Base-by-base conservation (phyloP, 1,140 invertebrate genomes). In the Drosophila insularis region DNA sequence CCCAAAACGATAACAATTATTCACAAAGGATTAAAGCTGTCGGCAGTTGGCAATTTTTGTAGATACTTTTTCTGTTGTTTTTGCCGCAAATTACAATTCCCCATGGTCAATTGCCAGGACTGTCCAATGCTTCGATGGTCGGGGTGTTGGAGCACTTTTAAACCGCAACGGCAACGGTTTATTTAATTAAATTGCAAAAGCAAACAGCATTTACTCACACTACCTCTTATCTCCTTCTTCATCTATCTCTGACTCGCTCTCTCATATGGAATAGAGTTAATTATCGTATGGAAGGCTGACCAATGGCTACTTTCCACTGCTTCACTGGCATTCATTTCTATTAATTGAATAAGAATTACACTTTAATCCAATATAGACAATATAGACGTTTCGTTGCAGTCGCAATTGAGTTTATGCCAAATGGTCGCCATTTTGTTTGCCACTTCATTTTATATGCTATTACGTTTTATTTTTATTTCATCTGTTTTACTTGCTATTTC, bases 1-100 rank as follows among this genome's bases (percentile, higher is more conserved):
- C 65, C 80, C 76, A 64, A 87, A 89, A 84, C 84, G 70, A 87
- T 89, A 84, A 80, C 85, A 80, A 89, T 89, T 89, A 89, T 84
- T 89, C 84, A 87, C 84, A 82, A 84, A 79, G 84, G 84, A 84
- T 89, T 89, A 84, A 63, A 78, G 77, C 71, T 89, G 84, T 89
- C 75, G 84, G 67, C 84, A 87, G 77, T 80, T 89, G 84, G 72
- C 63, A 64, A 75, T 76, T 71, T 56, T 77, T 64, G 53, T 58
- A 59, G 61, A 58, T 31, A 61, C 76, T 62, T 60, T 60, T 68
- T 71, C 10, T 37, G 71, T 54, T 78, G 56, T 61, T 74, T 58
- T 58, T 62, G 68, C 71, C 50, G 79, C 71, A 86, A 86, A 87
- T 87, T 87, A 81, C 81, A 78, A 81, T 75, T 86, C 79, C 82